These are phyloP conservation scores for Micrasema minimum DNA, from an alignment of 1,140 invertebrate genomes.

Conservation along the genomic window DNA sequence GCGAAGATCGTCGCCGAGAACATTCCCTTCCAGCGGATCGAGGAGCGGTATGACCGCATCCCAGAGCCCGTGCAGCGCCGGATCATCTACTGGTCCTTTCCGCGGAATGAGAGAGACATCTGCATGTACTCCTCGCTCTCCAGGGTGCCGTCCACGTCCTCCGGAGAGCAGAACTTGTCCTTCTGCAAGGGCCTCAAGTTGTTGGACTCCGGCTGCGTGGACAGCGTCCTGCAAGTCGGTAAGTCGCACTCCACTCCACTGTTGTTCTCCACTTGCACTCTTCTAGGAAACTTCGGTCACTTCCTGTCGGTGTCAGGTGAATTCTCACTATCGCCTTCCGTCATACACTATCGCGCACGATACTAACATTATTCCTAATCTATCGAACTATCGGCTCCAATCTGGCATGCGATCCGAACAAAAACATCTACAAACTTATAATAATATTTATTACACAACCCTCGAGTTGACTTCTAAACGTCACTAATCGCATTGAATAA, in stretches of 20 bases:
- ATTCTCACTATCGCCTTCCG: not conserved
- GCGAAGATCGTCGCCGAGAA: slow-evolving; percentile 85
- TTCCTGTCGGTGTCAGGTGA: slow-evolving; percentile 16
- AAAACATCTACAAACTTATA: not conserved
- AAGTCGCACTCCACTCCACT: slow-evolving; percentile 68
- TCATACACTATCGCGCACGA: no score
- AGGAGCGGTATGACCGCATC: slow-evolving; percentile 86
- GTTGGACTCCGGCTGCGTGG: slow-evolving; percentile 81
- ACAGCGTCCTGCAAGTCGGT: slow-evolving; percentile 90
- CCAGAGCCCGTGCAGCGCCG: slow-evolving; percentile 88
- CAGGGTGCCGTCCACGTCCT: slow-evolving; percentile 66
- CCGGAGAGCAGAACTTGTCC: slow-evolving; percentile 78
- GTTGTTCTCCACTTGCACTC: not conserved
- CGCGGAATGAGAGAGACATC: slow-evolving; percentile 85
- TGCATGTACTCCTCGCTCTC: slow-evolving; percentile 89
- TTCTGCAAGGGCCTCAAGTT: slow-evolving; percentile 87
- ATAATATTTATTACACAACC: no score
- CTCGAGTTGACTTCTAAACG: no score
- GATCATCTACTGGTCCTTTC: slow-evolving; percentile 91
- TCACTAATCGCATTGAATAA: no score
- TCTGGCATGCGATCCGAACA: not conserved
- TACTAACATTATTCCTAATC: no score
- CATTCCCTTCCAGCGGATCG: slow-evolving; percentile 87
- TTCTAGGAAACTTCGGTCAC: not conserved
- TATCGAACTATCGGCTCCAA: no score